phyloP scores from a whole-genome alignment of 2,888 invertebrate species.

The Apotomis turbidana region DNA sequence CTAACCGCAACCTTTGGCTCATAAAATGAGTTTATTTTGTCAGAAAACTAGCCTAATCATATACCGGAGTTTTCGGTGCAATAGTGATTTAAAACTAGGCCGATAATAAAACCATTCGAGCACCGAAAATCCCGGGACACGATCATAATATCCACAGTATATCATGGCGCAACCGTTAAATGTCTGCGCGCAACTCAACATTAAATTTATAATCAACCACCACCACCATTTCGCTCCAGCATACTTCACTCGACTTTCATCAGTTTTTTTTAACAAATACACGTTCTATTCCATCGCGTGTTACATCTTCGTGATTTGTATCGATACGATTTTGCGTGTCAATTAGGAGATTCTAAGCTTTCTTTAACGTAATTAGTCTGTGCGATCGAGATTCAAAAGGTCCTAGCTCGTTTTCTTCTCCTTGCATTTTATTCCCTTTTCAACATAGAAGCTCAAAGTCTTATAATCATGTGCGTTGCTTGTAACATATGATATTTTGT shows the following conservation, averaged over 20 bases:
- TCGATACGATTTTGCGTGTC: slow-evolving; percentile 39
- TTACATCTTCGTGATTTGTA: slow-evolving; percentile 38
- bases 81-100: no score
- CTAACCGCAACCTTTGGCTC: no score
- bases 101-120: no score
- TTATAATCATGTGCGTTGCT: background rate
- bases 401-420: background rate
- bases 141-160: background rate
- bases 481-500: slow-evolving; percentile 4
- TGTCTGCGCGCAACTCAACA: slow-evolving; percentile 26
- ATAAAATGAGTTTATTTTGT: no score
- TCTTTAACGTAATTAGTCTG: slow-evolving; percentile 33
- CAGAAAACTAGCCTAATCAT: no score
- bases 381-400: slow-evolving; percentile 9
- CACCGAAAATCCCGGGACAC: background rate
- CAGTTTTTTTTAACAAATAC: slow-evolving; percentile 46
- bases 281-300: slow-evolving; percentile 39
- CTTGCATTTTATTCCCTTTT: background rate
- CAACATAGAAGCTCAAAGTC: background rate
- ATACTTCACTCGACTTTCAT: slow-evolving; percentile 46
- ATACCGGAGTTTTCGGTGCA: no score
- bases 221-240: slow-evolving; percentile 42
- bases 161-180: slow-evolving; percentile 14
- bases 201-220: slow-evolving; percentile 46
- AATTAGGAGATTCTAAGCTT: slow-evolving; percentile 42